phyloP scores from a whole-genome alignment of 1,140 invertebrate species.

The Apis florea region DNA sequence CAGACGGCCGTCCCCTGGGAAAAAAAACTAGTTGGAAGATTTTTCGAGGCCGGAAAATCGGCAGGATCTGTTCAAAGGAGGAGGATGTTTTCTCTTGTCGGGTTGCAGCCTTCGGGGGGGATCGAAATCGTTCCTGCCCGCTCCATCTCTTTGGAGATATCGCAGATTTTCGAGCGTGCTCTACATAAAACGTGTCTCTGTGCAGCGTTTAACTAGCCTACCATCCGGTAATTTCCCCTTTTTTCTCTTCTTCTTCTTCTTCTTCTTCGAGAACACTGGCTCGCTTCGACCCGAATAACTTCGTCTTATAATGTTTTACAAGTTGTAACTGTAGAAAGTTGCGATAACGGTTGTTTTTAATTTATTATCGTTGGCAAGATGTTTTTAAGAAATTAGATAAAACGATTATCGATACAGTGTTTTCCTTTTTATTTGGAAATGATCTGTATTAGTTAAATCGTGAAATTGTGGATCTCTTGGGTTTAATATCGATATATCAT shows the following conservation, averaged over 20 bases:
- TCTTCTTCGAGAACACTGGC: not conserved
- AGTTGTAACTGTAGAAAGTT: too few relatives aligned
- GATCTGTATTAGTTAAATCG: too few relatives aligned
- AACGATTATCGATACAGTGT: too few relatives aligned
- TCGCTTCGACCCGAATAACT: not conserved
- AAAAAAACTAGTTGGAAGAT: slow-evolving; percentile 36
- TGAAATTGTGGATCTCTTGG: too few relatives aligned
- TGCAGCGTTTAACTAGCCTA: slow-evolving; percentile 2
- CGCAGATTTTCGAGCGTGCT: slow-evolving; percentile 23
- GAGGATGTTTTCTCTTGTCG: not conserved
- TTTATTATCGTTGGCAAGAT: too few relatives aligned
- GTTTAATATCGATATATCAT: too few relatives aligned
- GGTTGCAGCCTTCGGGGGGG: not conserved
- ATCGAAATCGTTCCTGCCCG: not conserved
- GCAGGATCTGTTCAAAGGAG: not conserved
- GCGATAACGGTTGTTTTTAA: too few relatives aligned
- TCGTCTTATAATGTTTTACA: too few relatives aligned
- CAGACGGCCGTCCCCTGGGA: slow-evolving; percentile 38
- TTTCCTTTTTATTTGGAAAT: too few relatives aligned
- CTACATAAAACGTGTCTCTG: slow-evolving; percentile 1
- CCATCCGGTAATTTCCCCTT: not conserved
- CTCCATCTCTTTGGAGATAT: slow-evolving; percentile 11
- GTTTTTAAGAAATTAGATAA: too few relatives aligned
- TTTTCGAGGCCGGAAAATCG: slow-evolving; percentile 18
- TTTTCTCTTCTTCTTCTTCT: too few relatives aligned